Base-by-base conservation (phyloP, 2,888 invertebrate species). In the Aporophyla nigra region DNA sequence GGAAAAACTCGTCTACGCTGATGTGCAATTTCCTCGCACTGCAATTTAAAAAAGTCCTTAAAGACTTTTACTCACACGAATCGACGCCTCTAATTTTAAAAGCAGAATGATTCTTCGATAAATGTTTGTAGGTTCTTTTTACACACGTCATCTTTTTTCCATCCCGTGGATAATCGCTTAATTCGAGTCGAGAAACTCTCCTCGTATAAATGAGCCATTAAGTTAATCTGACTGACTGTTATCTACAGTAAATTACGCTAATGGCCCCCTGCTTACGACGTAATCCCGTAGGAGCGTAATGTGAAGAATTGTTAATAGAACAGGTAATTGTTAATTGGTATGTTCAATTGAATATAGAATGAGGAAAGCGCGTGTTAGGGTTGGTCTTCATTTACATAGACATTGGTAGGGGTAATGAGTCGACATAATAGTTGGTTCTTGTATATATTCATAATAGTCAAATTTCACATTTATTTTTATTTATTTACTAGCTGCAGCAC, bases 201-300 rank as follows among this genome's bases (percentile, higher is more conserved):
- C n/a, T 21, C 27, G 7, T 63, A 14, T 33, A 63, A 62, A 62
- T 81, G 2, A 51, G 6, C 21, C 33, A 46, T 69, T 73, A 40
- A 54, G 51, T 66, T 77, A 62, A 76, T 46, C 24, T 7, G 0
- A 46, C 43, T n/a, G 49, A 27, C 53, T 76, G 43, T 56, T 76
- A 83, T 73, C 72, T 85, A 7, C 9, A 58, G 54, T 68, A 63
- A 33, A 82, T 83, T 71, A 82, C 66, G 49, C 56, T 76, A 82
- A 83, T 78, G 69, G n/a, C 46, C 33, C 10, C 43, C 9, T 58
- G 40, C 27, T 54, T 51, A 81, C 70, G 67, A 24, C 24, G 9
- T 65, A 69, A 75, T 85, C 66, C 69, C 46, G 16, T 27, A 14
- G 19, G 49, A 67, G 33, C 33, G 62, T 4, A 21, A 51, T 66